Percentiles rank a stretch among this genome's conserved stretches.
Evolutionary conservation across 2,888 invertebrate genomes (phyloP).

Genomic region (Drosophila pseudotakahashii): DNA sequence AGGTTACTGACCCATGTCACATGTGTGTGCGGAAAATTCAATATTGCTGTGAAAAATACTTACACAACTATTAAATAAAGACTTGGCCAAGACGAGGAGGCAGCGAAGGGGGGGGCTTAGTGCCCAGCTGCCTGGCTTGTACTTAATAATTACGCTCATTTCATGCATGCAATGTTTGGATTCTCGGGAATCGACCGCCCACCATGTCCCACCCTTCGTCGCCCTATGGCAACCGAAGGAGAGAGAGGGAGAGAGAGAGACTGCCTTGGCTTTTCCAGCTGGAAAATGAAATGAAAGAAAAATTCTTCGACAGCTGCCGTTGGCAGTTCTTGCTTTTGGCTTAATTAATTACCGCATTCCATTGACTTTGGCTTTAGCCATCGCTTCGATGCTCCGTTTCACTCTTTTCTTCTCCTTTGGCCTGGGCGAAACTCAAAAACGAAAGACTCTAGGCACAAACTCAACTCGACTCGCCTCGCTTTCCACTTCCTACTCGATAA

Average conservation of each 20-base stretch:
- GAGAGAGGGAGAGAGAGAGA: no score
- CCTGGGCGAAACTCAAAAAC: slow-evolving; percentile 56
- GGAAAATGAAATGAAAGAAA: slow-evolving; percentile 65
- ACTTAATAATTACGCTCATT: slow-evolving; percentile 79
- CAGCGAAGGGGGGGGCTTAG: slow-evolving; percentile 37
- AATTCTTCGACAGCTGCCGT: slow-evolving; percentile 73
- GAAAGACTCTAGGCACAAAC: slow-evolving; percentile 65
- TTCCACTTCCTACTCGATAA: slow-evolving; percentile 73
- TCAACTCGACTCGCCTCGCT: slow-evolving; percentile 45
- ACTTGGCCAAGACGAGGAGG: slow-evolving; percentile 49
- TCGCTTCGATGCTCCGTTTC: slow-evolving; percentile 38
- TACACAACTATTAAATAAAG: slow-evolving; percentile 76
- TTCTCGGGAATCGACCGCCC: slow-evolving; percentile 66
- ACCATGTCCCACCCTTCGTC: slow-evolving; percentile 43
- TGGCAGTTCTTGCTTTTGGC: slow-evolving; percentile 50
- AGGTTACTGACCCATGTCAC: slow-evolving; percentile 80
- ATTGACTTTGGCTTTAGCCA: slow-evolving; percentile 31
- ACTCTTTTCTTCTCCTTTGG: slow-evolving; percentile 39
- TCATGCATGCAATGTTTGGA: slow-evolving; percentile 78
- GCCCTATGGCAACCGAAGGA: slow-evolving; percentile 11
- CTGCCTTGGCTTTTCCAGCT: slow-evolving; percentile 54
- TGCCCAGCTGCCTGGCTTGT: slow-evolving; percentile 57
- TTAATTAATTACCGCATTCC: slow-evolving; percentile 76
- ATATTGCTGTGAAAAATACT: slow-evolving; percentile 78
- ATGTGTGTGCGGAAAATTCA: slow-evolving; percentile 78